Base-by-base conservation (phyloP, 2,113 vertebrate species). In the Phasianus colchicus region DNA sequence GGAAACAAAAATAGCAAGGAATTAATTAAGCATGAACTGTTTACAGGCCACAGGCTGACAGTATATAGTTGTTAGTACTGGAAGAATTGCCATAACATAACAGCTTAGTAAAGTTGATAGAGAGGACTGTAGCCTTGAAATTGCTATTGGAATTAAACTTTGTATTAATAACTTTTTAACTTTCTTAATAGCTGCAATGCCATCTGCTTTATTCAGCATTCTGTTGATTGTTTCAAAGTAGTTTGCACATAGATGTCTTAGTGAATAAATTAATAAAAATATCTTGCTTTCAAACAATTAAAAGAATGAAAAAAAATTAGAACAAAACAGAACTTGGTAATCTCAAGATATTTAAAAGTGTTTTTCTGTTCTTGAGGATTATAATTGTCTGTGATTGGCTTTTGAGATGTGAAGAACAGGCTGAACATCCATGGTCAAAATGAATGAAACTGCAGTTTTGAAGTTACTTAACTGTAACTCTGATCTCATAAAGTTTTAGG, bases 21-120 rank as follows among this genome's bases (percentile, higher is more conserved):
- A 57, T 92, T 94, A 89, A 93, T 92, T 95, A 91, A 79, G 32
- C 48, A 58, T 80, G 47, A 88, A 48, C 47, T 85, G 45, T 19
- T 64, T 86, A 34, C 16, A 63, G 76, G 60, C 42, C 86, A 65
- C 58, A 38, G 40, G 38, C 75, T 90, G 47, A 7, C 66, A 75
- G 17, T 71, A 40, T 55, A 69, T 72, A 9, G 67, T 21, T 89
- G 83, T 52, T n/a, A 54, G 36, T 77, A 63, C 42, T 86, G n/a
- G n/a, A 76, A 48, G 21, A 95, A 63, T 58, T 88, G 55, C 34
- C 71, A 29, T 43, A 78, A 78, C 87, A 24, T 36, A 88, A 17
- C 4, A 54, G 21, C 77, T 88, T 34, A 65, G 63, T 60, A 86
- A 91, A 71, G 36, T 30, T 87, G 50, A 66, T 73, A 30, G 16